A percentile compares a stretch with the other conserved stretches of the same genome.
Evolutionary conservation across 2,888 invertebrate genomes (phyloP).

Genomic region (Eremobia ochroleuca): DNA sequence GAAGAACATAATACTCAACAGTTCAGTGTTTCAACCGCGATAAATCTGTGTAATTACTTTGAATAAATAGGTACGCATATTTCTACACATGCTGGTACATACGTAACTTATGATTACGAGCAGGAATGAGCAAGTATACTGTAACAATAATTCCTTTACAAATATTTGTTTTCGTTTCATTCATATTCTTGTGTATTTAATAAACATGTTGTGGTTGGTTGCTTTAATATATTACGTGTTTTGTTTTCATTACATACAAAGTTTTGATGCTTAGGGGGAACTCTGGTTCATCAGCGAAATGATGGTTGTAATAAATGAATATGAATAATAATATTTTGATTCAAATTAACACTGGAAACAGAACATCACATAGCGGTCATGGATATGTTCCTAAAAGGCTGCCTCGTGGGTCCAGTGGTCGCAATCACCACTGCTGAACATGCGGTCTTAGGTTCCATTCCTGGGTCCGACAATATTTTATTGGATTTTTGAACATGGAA

Average conservation of each 20-base stretch:
- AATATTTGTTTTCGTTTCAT: constrained; percentile 47
- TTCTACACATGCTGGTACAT: not conserved
- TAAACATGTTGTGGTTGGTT: constrained; percentile 38
- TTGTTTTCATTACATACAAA: constrained; percentile 26
- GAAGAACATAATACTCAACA: not conserved
- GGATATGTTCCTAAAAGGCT: not conserved
- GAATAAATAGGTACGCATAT: constrained; percentile 4
- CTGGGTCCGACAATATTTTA: not conserved
- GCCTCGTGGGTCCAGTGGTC: not conserved
- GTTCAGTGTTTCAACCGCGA: not conserved
- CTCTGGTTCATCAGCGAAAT: constrained; percentile 11
- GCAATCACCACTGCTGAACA: not conserved
- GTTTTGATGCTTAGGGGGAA: not conserved
- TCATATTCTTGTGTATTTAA: constrained; percentile 47
- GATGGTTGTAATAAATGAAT: too few relatives aligned
- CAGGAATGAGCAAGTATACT: not conserved
- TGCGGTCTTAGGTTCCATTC: not conserved
- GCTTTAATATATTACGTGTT: constrained; percentile 36
- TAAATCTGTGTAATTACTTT: constrained; percentile 33
- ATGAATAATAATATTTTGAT: constrained; percentile 10
- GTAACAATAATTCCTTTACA: constrained; percentile 40
- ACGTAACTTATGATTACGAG: constrained; percentile 16
- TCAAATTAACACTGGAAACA: constrained; percentile 1
- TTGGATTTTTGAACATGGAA: not conserved
- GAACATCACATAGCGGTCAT: not conserved